Percentiles rank a stretch among this genome's conserved stretches.
Conservation (phyloP, 2,888 invertebrate species). For the Amphipoea lucens region DNA sequence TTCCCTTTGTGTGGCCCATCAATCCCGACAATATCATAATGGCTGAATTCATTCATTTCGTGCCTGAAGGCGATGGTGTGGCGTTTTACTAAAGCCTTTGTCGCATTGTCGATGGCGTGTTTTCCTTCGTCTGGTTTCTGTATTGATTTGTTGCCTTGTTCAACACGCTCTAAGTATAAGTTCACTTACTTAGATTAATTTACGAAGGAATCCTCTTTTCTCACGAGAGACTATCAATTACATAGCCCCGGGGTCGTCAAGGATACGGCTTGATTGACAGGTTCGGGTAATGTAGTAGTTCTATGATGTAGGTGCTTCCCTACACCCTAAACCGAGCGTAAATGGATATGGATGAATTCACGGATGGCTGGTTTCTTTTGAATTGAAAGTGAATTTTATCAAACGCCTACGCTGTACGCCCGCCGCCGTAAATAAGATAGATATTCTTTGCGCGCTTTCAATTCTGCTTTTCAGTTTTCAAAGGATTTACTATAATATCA, state of each 20-base stretch:
- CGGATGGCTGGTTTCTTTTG: slow-evolving; percentile 76
- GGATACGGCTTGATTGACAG: slow-evolving; percentile 84
- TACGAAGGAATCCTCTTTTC: slow-evolving; percentile 69
- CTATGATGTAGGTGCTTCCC: slow-evolving; percentile 70
- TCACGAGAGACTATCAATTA: slow-evolving; percentile 81
- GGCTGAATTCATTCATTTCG: slow-evolving; percentile 75
- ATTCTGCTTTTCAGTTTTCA: slow-evolving; percentile 54
- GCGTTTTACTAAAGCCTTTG: slow-evolving; percentile 71
- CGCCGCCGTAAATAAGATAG: slow-evolving; percentile 70
- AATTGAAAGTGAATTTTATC: slow-evolving; percentile 76
- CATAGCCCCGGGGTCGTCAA: slow-evolving; percentile 76
- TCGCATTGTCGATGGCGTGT: slow-evolving; percentile 70
- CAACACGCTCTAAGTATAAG: slow-evolving; percentile 50
- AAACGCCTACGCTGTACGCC: slow-evolving; percentile 69
- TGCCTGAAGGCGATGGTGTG: slow-evolving; percentile 68
- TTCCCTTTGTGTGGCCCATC: slow-evolving; percentile 77
- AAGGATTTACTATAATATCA: slow-evolving; percentile 45
- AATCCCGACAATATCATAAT: slow-evolving; percentile 76
- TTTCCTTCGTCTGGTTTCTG: slow-evolving; percentile 59
- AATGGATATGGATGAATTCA: slow-evolving; percentile 79
- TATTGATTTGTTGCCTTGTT: slow-evolving; percentile 71
- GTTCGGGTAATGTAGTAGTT: slow-evolving; percentile 76
- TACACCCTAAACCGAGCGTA: slow-evolving; percentile 73
- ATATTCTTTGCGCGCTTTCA: slow-evolving; percentile 64
- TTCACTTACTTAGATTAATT: slow-evolving; percentile 60